Conservation (phyloP, 2,888 invertebrate species). For the Nebria brevicollis region DNA sequence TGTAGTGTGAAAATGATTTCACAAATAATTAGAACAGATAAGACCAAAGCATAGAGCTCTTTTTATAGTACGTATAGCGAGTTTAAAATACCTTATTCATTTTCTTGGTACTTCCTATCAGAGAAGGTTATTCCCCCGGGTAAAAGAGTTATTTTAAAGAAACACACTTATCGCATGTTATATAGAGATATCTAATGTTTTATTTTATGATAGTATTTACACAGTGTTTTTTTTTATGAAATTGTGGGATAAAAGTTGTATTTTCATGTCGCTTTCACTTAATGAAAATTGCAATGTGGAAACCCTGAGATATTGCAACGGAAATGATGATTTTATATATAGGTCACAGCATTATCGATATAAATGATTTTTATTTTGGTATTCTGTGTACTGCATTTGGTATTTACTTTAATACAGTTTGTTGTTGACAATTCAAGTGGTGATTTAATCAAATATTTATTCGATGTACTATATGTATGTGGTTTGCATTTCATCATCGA, state of each 20-base stretch:
- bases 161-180: constrained; percentile 37
- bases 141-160: constrained; percentile 4
- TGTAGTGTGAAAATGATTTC: no score
- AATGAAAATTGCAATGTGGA: not conserved
- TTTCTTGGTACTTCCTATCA: not conserved
- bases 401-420: not conserved
- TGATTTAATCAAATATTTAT: not conserved
- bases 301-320: not conserved
- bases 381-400: not conserved
- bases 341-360: not conserved
- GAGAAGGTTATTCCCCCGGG: constrained; percentile 28
- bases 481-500: not conserved
- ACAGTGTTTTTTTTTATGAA: constrained; percentile 36
- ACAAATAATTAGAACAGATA: no score
- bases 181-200: constrained; percentile 40
- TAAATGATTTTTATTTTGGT: not conserved
- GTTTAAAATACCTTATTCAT: not conserved
- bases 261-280: not conserved
- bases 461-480: not conserved
- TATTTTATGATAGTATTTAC: constrained; percentile 42
- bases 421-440: not conserved
- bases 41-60: not conserved
- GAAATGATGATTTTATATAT: not conserved
- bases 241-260: not conserved
- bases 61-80: no score